These are phyloP conservation scores for Clarias batrachus DNA, from an alignment of 2,113 vertebrate species.

Conservation along the genomic window DNA sequence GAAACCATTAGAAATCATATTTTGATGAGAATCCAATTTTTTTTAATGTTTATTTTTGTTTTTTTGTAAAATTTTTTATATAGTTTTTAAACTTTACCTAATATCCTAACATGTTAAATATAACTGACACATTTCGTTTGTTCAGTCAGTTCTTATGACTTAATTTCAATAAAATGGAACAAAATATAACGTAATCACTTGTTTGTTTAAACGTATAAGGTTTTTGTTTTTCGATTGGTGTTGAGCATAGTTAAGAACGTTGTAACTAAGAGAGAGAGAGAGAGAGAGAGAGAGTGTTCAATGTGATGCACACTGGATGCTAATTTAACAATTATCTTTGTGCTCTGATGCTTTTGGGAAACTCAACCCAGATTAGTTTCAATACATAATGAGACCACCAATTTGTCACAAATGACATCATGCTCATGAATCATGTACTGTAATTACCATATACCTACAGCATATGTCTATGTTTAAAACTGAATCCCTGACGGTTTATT, in stretches of 20 bases:
- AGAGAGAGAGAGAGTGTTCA: too few species aligned
- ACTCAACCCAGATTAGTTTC: background rate
- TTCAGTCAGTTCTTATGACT: background rate
- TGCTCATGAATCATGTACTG: background rate
- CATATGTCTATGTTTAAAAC: background rate
- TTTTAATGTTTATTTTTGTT: too few species aligned
- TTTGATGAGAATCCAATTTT: background rate
- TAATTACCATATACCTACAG: background rate
- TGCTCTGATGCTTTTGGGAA: background rate
- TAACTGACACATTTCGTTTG: background rate
- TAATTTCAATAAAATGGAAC: background rate
- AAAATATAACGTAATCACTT: background rate
- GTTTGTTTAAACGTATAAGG: background rate
- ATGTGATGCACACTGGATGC: background rate
- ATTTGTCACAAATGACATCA: background rate
- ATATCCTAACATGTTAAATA: background rate
- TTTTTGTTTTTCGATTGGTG: background rate
- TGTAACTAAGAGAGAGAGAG: background rate
- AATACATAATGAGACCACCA: background rate
- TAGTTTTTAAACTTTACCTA: background rate
- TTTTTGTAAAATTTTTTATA: too few species aligned
- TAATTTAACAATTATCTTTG: slow-evolving; percentile 8
- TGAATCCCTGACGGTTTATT: background rate
- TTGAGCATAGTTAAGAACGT: background rate
- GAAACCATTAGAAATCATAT: background rate